These are phyloP conservation scores for Drosophila serrata DNA, from an alignment of 1,140 invertebrate genomes.

Conservation along the genomic window DNA sequence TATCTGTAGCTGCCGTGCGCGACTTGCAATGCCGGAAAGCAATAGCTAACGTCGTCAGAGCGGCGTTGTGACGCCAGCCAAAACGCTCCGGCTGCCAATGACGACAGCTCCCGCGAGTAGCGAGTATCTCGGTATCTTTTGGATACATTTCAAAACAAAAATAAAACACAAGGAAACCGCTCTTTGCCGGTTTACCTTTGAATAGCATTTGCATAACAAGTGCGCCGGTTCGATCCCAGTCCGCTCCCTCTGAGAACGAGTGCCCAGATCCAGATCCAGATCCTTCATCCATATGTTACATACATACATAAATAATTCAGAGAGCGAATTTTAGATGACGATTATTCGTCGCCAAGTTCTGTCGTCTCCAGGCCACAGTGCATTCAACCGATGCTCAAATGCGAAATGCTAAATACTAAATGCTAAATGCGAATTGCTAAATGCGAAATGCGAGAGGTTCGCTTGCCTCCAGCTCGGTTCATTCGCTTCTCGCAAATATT, in stretches of 20 bases:
- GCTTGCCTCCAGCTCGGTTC: constrained; percentile 51
- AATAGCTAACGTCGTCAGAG: constrained; percentile 65
- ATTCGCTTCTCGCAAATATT: constrained; percentile 77
- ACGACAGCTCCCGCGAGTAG: constrained; percentile 58
- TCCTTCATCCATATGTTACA: constrained; percentile 43
- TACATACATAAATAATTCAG: constrained; percentile 73
- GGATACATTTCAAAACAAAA: constrained; percentile 62
- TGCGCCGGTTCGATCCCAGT: constrained; percentile 23
- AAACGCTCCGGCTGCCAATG: constrained; percentile 55
- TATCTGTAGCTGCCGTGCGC: constrained; percentile 46
- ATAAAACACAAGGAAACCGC: constrained; percentile 38
- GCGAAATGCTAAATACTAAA: constrained; percentile 28
- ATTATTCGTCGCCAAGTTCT: constrained; percentile 16
- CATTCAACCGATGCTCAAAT: constrained; percentile 69
- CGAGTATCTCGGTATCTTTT: constrained; percentile 55
- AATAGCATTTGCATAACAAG: constrained; percentile 79
- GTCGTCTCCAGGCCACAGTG: constrained; percentile 65
- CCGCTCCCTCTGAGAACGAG: neutral
- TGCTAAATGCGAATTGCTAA: constrained; percentile 28
- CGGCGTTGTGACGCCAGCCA: constrained; percentile 60
- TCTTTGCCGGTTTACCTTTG: constrained; percentile 58
- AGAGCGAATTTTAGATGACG: constrained; percentile 31
- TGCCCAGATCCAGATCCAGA: constrained; percentile 4
- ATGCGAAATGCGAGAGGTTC: constrained; percentile 36
- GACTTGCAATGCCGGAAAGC: constrained; percentile 78